Percentiles rank a stretch among this genome's conserved stretches.
These are phyloP conservation scores for Lasioglossum zephyrum DNA, from an alignment of 2,888 invertebrate genomes.

Conservation along the genomic window DNA sequence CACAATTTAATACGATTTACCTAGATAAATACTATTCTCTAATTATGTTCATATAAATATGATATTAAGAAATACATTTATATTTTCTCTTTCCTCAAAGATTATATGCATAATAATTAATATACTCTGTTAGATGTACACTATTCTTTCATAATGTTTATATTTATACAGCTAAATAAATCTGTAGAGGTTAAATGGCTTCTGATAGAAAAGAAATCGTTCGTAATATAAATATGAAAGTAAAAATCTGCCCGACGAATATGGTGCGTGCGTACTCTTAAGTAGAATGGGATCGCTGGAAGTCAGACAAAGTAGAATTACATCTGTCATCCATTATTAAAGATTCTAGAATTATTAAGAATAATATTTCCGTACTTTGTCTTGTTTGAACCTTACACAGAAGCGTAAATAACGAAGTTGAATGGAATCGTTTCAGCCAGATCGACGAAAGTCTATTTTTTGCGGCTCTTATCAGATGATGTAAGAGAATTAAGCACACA, in stretches of 20 bases:
- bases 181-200: no score
- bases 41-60: no score
- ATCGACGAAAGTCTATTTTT: background rate
- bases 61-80: no score
- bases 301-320: background rate
- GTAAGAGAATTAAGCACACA: slow-evolving; percentile 1
- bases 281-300: background rate
- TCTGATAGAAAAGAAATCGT: no score
- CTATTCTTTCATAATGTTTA: no score
- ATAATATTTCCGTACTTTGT: background rate
- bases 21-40: no score
- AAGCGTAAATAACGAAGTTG: background rate
- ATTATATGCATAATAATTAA: no score
- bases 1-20: no score
- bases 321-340: background rate
- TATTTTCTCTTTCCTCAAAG: no score
- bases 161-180: no score
- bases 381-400: background rate
- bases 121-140: no score
- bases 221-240: background rate
- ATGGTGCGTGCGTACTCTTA: background rate
- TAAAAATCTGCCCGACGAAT: background rate
- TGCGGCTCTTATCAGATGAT: slow-evolving; percentile 4
- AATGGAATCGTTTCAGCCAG: slow-evolving; percentile 12
- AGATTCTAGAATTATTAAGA: background rate